Evolutionary conservation across 1,140 invertebrate species (phyloP), one percentile per base, ranked within the genome.

Genomic region (Chironomus tepperi): DNA sequence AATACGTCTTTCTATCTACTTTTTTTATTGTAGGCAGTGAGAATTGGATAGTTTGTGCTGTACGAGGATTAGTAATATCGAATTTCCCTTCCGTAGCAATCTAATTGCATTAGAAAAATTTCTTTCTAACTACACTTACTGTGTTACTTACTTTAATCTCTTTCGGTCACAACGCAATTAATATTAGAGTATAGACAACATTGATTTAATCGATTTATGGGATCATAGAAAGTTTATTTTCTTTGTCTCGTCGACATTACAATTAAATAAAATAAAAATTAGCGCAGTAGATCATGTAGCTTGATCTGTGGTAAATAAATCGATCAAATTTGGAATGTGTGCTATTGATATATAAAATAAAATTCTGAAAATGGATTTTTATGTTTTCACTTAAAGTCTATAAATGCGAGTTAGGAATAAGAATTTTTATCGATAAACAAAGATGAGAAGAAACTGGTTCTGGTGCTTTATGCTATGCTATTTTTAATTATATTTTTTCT

Each of bases 191-290:
- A 34, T 34, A 5, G 24, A 57, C 12, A n/a, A n/a, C 47, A 57
- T 57, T 57, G 47, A 47, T 47, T 47, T 47, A 15, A 57, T 57
- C 47, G 47, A 34, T 34, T 34, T 34, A 34, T 34, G 24, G 24
- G 24, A 57, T 57, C 47, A 57, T 57, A n/a, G n/a, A 57, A 57
- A 57, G 12, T n/a, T 12, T 15, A n/a, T n/a, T 57, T 57, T 57
- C 8, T 12, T 57, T 15, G 12, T 57, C 47, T 57, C 47, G 5
- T 15, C 12, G 47, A 57, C 9, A 57, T 5, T 57, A 34, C 24
- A 34, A n/a, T 15, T 47, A 57, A 57, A 57, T 57, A n/a, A n/a
- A n/a, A n/a, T n/a, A 57, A 57, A 57, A 57, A 57, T 57, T n/a
- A 57, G 47, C 47, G n/a, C 47, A 57, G 47, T 57, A n/a, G 47